Evolutionary conservation across 30 jellyfish, hydroid and myxozoan genomes (phyloP).

Genomic region (Clytia hemisphaerica): DNA sequence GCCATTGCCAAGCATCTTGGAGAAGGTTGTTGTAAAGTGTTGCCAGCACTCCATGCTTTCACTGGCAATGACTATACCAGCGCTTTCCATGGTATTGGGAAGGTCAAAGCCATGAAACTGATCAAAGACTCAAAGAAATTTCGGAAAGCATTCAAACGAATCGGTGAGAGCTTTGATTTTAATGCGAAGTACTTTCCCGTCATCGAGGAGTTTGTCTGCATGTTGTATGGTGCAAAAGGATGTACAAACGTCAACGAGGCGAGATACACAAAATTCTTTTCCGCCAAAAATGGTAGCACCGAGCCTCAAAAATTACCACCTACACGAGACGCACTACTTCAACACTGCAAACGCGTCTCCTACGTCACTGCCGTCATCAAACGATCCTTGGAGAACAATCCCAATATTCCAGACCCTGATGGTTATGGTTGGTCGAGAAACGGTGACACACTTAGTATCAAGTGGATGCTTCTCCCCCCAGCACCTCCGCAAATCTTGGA

Average conservation of each 20-base stretch:
- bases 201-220: conserved; percentile 25
- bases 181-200: conserved; percentile 8
- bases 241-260: conserved; percentile 24
- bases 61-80: conserved; percentile 42
- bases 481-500: conserved; percentile 17
- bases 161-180: conserved; percentile 17
- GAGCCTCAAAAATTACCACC: conserved; percentile 42
- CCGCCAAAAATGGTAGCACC: background rate
- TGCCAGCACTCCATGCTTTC: conserved; percentile 39
- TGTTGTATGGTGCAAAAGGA: conserved; percentile 25
- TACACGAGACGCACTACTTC: conserved; percentile 20
- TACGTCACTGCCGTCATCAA: conserved; percentile 14
- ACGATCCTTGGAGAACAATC: background rate
- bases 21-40: conserved; percentile 11
- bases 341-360: conserved; percentile 12
- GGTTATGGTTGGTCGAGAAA: conserved; percentile 19
- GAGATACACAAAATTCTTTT: conserved; percentile 29
- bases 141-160: conserved; percentile 24
- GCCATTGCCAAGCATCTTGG: conserved; percentile 20
- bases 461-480: conserved; percentile 12
- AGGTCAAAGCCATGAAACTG: conserved; percentile 23
- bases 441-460: background rate
- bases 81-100: conserved; percentile 28
- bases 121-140: conserved; percentile 11
- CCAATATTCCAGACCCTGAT: background rate